Conservation (phyloP, 2,797 vertebrate species). For the Chelonia mydas region DNA sequence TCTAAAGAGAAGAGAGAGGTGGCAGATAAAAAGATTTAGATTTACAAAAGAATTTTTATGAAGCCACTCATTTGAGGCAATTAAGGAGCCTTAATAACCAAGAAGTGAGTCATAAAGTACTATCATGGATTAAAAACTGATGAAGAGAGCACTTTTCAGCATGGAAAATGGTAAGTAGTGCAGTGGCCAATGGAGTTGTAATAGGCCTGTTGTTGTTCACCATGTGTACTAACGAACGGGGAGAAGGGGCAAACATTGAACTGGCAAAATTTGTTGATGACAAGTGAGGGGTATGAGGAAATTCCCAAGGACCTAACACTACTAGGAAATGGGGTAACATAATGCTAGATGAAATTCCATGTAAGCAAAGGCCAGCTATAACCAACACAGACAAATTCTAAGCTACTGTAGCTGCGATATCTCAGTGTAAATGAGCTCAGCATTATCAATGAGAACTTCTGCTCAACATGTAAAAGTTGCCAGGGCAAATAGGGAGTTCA, state of each 20-base stretch:
- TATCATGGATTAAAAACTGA: slow-evolving; percentile 21
- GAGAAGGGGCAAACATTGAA: slow-evolving; percentile 14
- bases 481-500: not conserved
- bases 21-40: slow-evolving; percentile 19
- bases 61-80: not conserved
- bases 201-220: slow-evolving; percentile 7
- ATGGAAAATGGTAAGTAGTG: slow-evolving; percentile 9
- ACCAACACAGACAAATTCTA: not conserved
- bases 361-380: not conserved
- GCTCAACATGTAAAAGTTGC: not conserved
- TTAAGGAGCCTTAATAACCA: slow-evolving; percentile 23
- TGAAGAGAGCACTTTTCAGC: not conserved
- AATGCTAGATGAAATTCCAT: not conserved
- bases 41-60: slow-evolving; percentile 32
- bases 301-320: not conserved
- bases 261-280: slow-evolving; percentile 37
- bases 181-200: not conserved
- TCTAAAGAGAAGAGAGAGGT: slow-evolving; percentile 9
- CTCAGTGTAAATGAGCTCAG: not conserved
- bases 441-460: not conserved
- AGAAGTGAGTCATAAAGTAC: not conserved
- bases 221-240: slow-evolving; percentile 30
- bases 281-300: not conserved
- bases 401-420: not conserved
- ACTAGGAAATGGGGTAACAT: not conserved